Conservation (phyloP, 2,113 vertebrate genomes). For the Osmerus eperlanus region DNA sequence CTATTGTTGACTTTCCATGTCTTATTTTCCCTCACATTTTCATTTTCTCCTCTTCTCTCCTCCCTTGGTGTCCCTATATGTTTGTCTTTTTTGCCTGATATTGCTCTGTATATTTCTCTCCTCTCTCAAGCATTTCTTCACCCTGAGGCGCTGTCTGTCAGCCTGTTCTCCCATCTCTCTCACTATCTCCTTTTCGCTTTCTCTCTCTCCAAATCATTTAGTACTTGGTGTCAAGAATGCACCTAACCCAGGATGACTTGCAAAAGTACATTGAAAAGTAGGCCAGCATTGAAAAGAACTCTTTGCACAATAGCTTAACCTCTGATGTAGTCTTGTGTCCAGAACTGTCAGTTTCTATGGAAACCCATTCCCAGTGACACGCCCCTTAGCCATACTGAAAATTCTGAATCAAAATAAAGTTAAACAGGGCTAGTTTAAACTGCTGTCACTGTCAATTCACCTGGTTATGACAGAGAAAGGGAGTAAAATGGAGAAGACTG, state of each 20-base stretch:
- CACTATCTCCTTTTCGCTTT: slow-evolving; percentile 1
- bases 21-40: no score
- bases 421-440: no score
- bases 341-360: background rate
- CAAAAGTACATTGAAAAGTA: slow-evolving; percentile 26
- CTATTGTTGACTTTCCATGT: no score
- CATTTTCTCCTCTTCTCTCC: no score
- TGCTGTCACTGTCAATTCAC: no score
- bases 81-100: background rate
- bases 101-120: background rate
- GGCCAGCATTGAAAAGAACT: slow-evolving; percentile 13
- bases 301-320: background rate
- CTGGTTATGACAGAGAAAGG: no score
- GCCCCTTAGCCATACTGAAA: no score
- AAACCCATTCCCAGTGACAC: background rate
- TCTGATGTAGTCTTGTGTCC: background rate
- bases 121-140: background rate
- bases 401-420: no score
- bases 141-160: slow-evolving; percentile 5
- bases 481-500: no score
- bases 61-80: no score
- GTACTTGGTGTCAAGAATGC: background rate
- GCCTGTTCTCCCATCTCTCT: background rate
- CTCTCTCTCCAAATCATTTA: background rate
- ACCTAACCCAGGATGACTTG: slow-evolving; percentile 18